Conservation (phyloP, 1,140 invertebrate species). For the Eurosta solidaginis region DNA sequence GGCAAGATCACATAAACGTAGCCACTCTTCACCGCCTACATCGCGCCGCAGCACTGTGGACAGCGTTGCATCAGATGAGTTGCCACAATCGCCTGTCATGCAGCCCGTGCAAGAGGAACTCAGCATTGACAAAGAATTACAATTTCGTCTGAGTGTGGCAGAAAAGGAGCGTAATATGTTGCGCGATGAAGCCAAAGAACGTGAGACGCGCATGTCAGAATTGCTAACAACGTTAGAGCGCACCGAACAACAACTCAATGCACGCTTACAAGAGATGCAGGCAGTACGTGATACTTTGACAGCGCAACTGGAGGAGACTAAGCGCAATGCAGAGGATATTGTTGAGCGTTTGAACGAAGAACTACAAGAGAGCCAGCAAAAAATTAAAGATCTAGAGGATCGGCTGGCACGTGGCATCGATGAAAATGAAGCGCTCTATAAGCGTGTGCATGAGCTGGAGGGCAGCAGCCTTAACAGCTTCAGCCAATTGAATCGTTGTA, state of each 20-base stretch:
- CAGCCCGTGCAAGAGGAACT: conserved; percentile 60
- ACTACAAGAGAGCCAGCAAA: conserved; percentile 50
- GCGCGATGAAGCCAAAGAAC: conserved; percentile 65
- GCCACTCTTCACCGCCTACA: conserved; percentile 68
- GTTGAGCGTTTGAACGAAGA: conserved; percentile 50
- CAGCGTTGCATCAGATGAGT: conserved; percentile 67
- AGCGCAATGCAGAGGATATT: conserved; percentile 59
- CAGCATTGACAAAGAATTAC: conserved; percentile 54
- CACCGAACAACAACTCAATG: conserved; percentile 72
- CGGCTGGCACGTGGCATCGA: conserved; percentile 70
- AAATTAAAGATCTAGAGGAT: conserved; percentile 60
- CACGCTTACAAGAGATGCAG: conserved; percentile 71
- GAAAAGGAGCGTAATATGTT: conserved; percentile 74
- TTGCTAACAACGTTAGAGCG: conserved; percentile 70
- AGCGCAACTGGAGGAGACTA: conserved; percentile 56
- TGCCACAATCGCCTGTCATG: conserved; percentile 44
- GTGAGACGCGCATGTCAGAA: conserved; percentile 76
- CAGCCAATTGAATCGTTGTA: conserved; percentile 52
- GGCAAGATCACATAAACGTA: conserved; percentile 65
- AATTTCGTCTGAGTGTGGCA: conserved; percentile 53
- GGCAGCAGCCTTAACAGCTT: conserved; percentile 62
- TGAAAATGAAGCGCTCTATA: conserved; percentile 77
- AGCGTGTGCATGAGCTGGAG: conserved; percentile 72
- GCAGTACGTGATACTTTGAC: conserved; percentile 56
- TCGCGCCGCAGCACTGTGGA: conserved; percentile 71